Conservation (phyloP, 2,888 invertebrate genomes). For the Hyposoter didymator region DNA sequence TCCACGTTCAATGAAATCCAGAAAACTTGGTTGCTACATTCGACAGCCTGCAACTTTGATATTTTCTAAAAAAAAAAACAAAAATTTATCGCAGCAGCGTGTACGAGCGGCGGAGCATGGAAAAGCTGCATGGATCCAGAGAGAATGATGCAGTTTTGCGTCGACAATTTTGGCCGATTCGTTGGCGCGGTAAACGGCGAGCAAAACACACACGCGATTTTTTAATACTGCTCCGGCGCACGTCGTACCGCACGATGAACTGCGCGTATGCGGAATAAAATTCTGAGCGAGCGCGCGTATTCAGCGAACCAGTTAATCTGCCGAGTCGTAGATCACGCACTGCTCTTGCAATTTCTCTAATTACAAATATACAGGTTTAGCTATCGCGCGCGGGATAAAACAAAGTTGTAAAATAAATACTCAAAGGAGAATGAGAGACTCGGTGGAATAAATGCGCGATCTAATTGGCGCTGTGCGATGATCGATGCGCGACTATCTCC, state of each 20-base stretch:
- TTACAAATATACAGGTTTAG: slow-evolving; percentile 29
- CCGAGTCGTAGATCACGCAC: slow-evolving; percentile 21
- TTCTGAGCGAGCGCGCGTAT: neutral
- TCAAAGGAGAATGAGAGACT: neutral
- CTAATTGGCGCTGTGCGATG: slow-evolving; percentile 22
- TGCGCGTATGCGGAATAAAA: slow-evolving; percentile 11
- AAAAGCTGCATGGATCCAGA: no score
- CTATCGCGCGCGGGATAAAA: neutral
- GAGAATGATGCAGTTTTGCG: slow-evolving; percentile 13
- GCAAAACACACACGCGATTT: slow-evolving; percentile 62
- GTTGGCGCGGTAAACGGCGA: slow-evolving; percentile 26
- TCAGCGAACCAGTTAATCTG: slow-evolving; percentile 3
- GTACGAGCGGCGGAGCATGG: no score
- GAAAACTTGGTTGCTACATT: no score
- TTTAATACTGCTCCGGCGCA: slow-evolving; percentile 47
- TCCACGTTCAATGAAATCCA: no score
- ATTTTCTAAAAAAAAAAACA: no score
- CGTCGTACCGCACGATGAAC: neutral
- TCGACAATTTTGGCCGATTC: slow-evolving; percentile 51
- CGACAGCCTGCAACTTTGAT: no score
- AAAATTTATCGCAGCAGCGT: no score
- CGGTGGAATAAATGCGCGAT: slow-evolving; percentile 39
- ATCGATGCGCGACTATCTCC: slow-evolving; percentile 20
- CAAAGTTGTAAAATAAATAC: neutral
- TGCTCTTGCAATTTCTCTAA: slow-evolving; percentile 53